Percentiles rank a stretch among this genome's conserved stretches.
These are phyloP conservation scores for Sciaenops ocellatus DNA, from an alignment of 2,797 vertebrate genomes.

Conservation along the genomic window DNA sequence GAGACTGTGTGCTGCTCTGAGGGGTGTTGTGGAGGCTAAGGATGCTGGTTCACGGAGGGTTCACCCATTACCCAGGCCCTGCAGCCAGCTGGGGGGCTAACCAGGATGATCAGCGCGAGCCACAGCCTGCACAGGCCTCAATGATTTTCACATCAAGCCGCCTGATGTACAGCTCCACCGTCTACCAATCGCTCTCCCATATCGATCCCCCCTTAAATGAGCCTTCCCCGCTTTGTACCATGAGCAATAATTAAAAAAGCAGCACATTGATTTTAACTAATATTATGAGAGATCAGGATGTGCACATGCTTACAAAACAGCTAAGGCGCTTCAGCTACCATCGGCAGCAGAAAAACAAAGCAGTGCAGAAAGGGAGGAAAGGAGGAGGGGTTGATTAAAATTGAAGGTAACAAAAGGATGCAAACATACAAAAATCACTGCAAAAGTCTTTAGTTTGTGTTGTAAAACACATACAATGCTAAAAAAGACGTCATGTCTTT, in stretches of 20 bases:
- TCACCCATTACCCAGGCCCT: conserved; percentile 96
- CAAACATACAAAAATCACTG: conserved; percentile 88
- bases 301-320: conserved; percentile 99
- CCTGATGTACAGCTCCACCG: conserved; percentile 98
- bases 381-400: conserved; percentile 71
- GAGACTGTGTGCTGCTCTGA: conserved; percentile 80
- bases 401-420: conserved; percentile 78
- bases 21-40: conserved; percentile 88
- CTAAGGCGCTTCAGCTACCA: conserved; percentile 82
- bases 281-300: conserved; percentile 99
- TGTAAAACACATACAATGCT: conserved; percentile 79
- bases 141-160: conserved; percentile 99
- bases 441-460: conserved; percentile 87
- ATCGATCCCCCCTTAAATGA: conserved; percentile 99
- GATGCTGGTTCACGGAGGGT: conserved; percentile 95
- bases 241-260: conserved; percentile 99
- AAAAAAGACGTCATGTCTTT: conserved; percentile 79
- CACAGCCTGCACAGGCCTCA: conserved; percentile 94
- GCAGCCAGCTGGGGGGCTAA: conserved; percentile 99
- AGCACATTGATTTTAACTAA: conserved; percentile 99
- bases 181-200: conserved; percentile 98
- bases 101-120: conserved; percentile 95
- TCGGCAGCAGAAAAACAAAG: conserved; percentile 90
- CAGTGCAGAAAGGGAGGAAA: conserved; percentile 69
- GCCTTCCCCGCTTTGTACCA: conserved; percentile 99